phyloP scores from a whole-genome alignment of 2,888 invertebrate species.

The Drosophila kuntzei region DNA sequence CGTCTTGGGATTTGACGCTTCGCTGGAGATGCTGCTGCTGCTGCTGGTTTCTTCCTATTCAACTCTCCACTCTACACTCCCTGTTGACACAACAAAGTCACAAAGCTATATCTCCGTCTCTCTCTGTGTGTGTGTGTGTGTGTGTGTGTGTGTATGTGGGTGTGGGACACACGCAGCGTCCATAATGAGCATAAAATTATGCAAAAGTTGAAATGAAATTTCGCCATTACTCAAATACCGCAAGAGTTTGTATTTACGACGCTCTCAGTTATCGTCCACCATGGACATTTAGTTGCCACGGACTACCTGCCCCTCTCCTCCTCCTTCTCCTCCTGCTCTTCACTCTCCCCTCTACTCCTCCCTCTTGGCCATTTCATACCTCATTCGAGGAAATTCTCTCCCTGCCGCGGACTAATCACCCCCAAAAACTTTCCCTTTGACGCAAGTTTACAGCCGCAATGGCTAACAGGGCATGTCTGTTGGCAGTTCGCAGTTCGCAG shows the following conservation, averaged over 20 bases:
- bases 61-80: not conserved
- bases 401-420: slow-evolving; percentile 27
- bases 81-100: slow-evolving; percentile 31
- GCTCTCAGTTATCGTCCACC: slow-evolving; percentile 17
- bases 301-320: not conserved
- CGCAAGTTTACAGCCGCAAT: slow-evolving; percentile 30
- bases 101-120: slow-evolving; percentile 4
- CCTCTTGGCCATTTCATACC: slow-evolving; percentile 9
- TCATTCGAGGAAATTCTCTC: slow-evolving; percentile 11
- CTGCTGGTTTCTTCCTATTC: slow-evolving; percentile 10
- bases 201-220: slow-evolving; percentile 79
- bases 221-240: slow-evolving; percentile 62
- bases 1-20: slow-evolving; percentile 67
- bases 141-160: slow-evolving; percentile 6
- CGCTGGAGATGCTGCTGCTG: slow-evolving; percentile 32
- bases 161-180: slow-evolving; percentile 18
- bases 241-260: slow-evolving; percentile 54
- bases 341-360: not conserved
- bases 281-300: slow-evolving; percentile 12
- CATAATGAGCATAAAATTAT: slow-evolving; percentile 77
- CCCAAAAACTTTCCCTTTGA: slow-evolving; percentile 48
- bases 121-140: slow-evolving; percentile 3
- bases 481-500: slow-evolving; percentile 15
- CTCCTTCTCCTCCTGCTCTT: too few species aligned
- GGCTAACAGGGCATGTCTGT: slow-evolving; percentile 18